A percentile compares a stretch with the other conserved stretches of the same genome.
Evolutionary conservation across 2,113 vertebrate genomes (phyloP).

Genomic region (Eulemur rufifrons): DNA sequence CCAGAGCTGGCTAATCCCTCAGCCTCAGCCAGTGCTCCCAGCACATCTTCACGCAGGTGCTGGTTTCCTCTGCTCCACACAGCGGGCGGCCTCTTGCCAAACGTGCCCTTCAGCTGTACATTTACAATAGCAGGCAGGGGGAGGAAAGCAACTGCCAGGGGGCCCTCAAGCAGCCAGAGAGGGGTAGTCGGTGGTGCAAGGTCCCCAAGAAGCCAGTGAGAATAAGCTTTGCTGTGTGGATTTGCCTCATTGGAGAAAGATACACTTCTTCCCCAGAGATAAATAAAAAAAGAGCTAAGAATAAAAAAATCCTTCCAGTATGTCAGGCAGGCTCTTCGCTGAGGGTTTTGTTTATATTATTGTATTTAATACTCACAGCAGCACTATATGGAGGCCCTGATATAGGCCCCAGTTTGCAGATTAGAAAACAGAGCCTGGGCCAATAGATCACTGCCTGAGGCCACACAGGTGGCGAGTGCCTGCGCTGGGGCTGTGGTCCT

Average conservation of each 20-base stretch:
- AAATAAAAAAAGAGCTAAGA: constrained; percentile 10
- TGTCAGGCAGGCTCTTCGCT: background rate
- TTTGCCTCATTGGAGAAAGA: constrained; percentile 6
- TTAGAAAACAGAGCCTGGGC: background rate
- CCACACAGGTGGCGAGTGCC: background rate
- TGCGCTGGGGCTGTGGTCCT: background rate
- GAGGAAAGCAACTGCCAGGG: background rate
- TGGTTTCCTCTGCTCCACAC: background rate
- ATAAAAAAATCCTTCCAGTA: background rate
- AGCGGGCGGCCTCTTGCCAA: background rate
- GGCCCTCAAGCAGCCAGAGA: background rate
- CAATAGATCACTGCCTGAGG: background rate
- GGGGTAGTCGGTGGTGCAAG: background rate
- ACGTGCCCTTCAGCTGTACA: background rate
- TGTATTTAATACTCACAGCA: background rate
- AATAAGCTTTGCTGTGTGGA: background rate
- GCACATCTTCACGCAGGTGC: background rate
- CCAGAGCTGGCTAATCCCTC: background rate
- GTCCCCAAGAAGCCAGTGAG: background rate
- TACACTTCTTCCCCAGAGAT: background rate
- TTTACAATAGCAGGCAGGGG: background rate
- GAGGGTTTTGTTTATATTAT: background rate
- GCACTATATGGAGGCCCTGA: background rate
- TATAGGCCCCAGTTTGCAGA: background rate
- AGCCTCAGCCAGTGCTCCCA: background rate